Conservation (phyloP, 2,888 invertebrate genomes). For the Eupsilia transversa region DNA sequence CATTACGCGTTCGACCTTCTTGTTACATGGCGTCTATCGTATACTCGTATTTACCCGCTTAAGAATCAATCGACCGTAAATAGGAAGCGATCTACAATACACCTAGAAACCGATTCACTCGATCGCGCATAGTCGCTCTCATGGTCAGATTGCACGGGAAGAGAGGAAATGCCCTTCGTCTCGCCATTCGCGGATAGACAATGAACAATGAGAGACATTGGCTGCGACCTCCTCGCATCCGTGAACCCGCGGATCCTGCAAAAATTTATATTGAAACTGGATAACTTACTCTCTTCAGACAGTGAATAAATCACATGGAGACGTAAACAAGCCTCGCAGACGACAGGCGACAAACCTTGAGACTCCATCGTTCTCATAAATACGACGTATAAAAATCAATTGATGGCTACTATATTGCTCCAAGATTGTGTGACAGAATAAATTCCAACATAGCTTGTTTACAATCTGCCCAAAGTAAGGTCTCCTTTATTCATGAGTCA, state of each 20-base stretch:
- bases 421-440: constrained; percentile 44
- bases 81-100: constrained; percentile 69
- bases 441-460: constrained; percentile 44
- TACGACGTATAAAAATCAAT: constrained; percentile 72
- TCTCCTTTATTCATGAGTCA: constrained; percentile 28
- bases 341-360: constrained; percentile 69
- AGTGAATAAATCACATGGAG: constrained; percentile 55
- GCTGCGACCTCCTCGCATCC: constrained; percentile 82
- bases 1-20: constrained; percentile 58
- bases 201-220: constrained; percentile 87
- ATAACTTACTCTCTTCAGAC: constrained; percentile 46
- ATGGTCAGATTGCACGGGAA: constrained; percentile 80
- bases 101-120: constrained; percentile 68
- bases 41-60: constrained; percentile 56
- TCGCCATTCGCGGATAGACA: constrained; percentile 80
- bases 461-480: constrained; percentile 29
- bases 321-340: constrained; percentile 67
- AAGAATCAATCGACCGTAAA: constrained; percentile 60
- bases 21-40: constrained; percentile 55
- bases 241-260: constrained; percentile 73
- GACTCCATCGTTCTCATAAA: constrained; percentile 71
- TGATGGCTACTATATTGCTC: constrained; percentile 64
- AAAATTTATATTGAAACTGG: constrained; percentile 45
- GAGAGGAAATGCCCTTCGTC: constrained; percentile 87
- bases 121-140: constrained; percentile 75